These are phyloP conservation scores for Epinotia demarniana DNA, from an alignment of 2,888 invertebrate species.

Conservation along the genomic window DNA sequence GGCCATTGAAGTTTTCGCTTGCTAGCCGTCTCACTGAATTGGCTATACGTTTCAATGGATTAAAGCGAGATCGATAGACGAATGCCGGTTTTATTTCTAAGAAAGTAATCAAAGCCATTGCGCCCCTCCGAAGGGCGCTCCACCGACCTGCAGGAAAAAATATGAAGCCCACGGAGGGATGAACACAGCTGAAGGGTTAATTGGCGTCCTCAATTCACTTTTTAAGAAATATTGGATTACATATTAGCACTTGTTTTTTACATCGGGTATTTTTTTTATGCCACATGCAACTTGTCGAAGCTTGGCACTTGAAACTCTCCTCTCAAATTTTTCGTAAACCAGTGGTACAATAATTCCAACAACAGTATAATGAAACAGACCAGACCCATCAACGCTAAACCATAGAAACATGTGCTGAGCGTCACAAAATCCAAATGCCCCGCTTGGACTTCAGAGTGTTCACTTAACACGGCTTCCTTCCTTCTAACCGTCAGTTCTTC, in stretches of 20 bases:
- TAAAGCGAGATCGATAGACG: too few species aligned
- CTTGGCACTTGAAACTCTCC: not conserved
- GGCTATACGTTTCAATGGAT: too few species aligned
- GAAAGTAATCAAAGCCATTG: too few species aligned
- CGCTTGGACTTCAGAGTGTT: slow-evolving; percentile 27
- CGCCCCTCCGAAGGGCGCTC: too few species aligned
- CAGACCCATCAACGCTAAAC: slow-evolving; percentile 54
- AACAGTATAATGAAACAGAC: slow-evolving; percentile 56
- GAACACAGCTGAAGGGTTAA: too few species aligned
- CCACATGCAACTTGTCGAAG: not conserved
- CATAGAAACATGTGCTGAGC: slow-evolving; percentile 62
- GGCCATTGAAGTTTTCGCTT: too few species aligned
- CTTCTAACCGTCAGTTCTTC: slow-evolving; percentile 37
- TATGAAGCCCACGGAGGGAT: too few species aligned
- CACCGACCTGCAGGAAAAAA: too few species aligned
- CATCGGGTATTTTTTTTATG: not conserved
- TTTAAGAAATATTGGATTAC: too few species aligned
- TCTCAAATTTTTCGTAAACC: not conserved
- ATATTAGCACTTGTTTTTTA: not conserved
- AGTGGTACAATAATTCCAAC: slow-evolving; percentile 49
- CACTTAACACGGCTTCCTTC: slow-evolving; percentile 16
- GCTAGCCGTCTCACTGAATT: too few species aligned
- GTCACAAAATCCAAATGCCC: slow-evolving; percentile 53
- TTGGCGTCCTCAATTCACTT: too few species aligned
- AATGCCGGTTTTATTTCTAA: too few species aligned